Base-by-base conservation (phyloP, 2,888 invertebrate genomes). In the Athalia cordata region DNA sequence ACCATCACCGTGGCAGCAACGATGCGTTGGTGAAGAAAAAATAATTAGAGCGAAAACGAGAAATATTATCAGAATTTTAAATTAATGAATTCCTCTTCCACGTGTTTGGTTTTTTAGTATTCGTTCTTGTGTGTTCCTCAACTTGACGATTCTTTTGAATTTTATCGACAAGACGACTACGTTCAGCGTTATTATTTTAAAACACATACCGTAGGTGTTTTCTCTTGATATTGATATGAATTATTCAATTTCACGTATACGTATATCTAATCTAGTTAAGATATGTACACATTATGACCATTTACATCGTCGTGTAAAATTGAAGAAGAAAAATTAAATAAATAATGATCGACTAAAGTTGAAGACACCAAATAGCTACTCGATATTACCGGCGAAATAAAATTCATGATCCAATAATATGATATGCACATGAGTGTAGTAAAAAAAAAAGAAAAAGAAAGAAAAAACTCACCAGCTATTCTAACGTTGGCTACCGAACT, bases 401-500 rank as follows among this genome's bases (percentile, higher is more conserved):
- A 52, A 7, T 52, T 52, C 2, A 9, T 11, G 11, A 52, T 9
- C 3, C 8, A 9, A 11, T 1, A 3, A 52, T 3, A 52, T 9
- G 3, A 11, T 52, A 2, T 7, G 7, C 52, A 9, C 4, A 52
- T 9, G 11, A 52, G 11, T 52, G 11, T 2, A 11, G 52, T 2
- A 52, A 52, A 52, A 4, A 52, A 52, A 52, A 52, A 52, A 52
- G 0, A 52, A 52, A 52, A 9, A 11, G 9, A 15, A 9, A 13
- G 55, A 68, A 11, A 45, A 7, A n/a, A 57, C 92, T 92, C 90
- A 94, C 94, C 94, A 88, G 93, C 93, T 88, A 95, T 93, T 87
- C 94, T 91, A 82, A 95, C 93, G 87, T 93, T 94, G 72, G 94
- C 94, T 79, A 94, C 92, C 79, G 93, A 92, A 87, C 95, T 95